Evolutionary conservation across 2,888 invertebrate species (phyloP).

Genomic region (Leistus spinibarbis): DNA sequence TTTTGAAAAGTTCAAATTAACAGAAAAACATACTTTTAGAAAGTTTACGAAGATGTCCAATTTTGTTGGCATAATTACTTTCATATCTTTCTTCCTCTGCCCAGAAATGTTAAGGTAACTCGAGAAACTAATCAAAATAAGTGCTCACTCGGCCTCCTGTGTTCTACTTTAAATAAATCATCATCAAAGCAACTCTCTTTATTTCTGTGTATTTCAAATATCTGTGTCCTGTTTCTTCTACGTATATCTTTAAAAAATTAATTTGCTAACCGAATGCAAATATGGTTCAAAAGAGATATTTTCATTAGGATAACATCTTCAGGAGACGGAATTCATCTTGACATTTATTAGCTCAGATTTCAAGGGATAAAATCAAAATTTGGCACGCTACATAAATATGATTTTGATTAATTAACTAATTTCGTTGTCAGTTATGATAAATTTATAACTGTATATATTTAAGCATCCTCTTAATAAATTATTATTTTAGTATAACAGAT

Average conservation of each 20-base stretch:
- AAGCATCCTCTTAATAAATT: too few species aligned
- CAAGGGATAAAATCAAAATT: too few species aligned
- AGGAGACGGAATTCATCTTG: too few species aligned
- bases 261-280: not conserved
- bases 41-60: conserved; percentile 7
- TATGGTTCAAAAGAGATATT: not conserved
- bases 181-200: not conserved
- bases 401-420: too few species aligned
- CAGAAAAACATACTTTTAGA: not conserved
- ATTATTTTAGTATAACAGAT: too few species aligned
- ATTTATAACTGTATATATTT: too few species aligned
- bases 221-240: not conserved
- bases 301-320: not conserved
- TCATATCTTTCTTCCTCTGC: conserved; percentile 7
- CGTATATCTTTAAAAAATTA: not conserved
- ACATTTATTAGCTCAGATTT: too few species aligned
- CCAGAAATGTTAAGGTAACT: not conserved
- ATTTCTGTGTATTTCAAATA: not conserved
- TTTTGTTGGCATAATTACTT: conserved; percentile 7
- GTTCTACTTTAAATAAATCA: conserved; percentile 1
- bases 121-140: conserved; percentile 17
- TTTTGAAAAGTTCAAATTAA: conserved; percentile 2
- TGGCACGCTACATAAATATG: too few species aligned
- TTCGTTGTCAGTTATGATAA: too few species aligned
- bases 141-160: not conserved